Percentiles rank a stretch among this genome's conserved stretches.
phyloP scores from a whole-genome alignment of 2,113 vertebrate species.

The Poeciliopsis occidentalis region DNA sequence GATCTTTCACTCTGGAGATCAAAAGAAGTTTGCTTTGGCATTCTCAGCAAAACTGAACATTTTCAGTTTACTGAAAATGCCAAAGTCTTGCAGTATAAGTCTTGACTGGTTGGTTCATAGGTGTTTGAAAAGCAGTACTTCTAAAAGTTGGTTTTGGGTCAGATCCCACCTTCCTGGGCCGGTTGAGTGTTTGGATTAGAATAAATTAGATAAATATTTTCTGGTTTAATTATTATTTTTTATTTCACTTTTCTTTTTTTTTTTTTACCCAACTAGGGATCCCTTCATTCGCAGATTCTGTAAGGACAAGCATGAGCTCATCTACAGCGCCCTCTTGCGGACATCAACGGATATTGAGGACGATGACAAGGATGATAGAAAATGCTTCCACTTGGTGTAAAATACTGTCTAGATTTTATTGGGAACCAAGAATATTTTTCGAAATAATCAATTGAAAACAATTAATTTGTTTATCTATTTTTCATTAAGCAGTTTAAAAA shows the following conservation, averaged over 20 bases:
- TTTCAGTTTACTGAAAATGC: no score
- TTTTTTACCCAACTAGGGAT: neutral
- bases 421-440: no score
- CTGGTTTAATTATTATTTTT: neutral
- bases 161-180: no score
- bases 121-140: no score
- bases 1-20: neutral
- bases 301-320: slow-evolving; percentile 35
- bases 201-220: neutral
- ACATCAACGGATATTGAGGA: neutral
- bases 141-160: no score
- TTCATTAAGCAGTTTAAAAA: no score
- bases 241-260: neutral
- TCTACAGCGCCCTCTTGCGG: slow-evolving; percentile 70
- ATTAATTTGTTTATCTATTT: no score
- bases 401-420: no score
- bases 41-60: neutral
- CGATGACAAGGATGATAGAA: neutral
- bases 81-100: no score
- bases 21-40: neutral
- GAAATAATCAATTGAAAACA: no score
- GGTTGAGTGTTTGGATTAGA: neutral
- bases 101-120: no score
- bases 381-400: no score
- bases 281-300: neutral